Evolutionary conservation across 2,888 invertebrate species (phyloP).

Genomic region (Aphrophora alni): DNA sequence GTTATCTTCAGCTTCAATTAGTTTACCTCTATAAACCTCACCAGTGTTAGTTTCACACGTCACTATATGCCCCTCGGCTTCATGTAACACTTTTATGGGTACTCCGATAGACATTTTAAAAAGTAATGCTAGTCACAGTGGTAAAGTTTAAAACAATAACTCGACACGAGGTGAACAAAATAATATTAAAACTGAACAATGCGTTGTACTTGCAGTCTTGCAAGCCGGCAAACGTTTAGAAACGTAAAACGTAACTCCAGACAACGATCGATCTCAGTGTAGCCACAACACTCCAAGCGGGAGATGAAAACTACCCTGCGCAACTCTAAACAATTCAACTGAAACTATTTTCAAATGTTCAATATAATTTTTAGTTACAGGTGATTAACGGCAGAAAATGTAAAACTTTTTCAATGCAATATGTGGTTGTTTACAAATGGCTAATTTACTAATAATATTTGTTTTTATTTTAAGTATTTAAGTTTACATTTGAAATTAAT

Average conservation of each 20-base stretch:
- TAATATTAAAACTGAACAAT: neutral
- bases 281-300: neutral
- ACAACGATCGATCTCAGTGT: neutral
- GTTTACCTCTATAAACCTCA: constrained; percentile 96
- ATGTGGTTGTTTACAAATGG: too few species aligned
- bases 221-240: neutral
- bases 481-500: too few species aligned
- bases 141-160: neutral
- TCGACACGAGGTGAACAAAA: neutral
- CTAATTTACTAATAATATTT: too few species aligned
- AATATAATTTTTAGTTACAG: too few species aligned
- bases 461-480: too few species aligned
- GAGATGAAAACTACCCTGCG: neutral
- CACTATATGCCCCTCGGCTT: constrained; percentile 98
- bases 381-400: too few species aligned
- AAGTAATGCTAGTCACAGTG: neutral
- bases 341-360: too few species aligned
- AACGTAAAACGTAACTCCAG: neutral
- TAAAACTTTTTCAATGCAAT: too few species aligned
- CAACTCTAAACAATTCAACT: too few species aligned
- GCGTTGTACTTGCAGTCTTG: neutral
- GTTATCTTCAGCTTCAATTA: constrained; percentile 99
- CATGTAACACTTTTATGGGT: constrained; percentile 98
- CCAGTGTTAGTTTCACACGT: constrained; percentile 99
- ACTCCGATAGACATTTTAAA: constrained; percentile 95